phyloP scores from a whole-genome alignment of 1,140 invertebrate genomes.

The Listronotus bonariensis region DNA sequence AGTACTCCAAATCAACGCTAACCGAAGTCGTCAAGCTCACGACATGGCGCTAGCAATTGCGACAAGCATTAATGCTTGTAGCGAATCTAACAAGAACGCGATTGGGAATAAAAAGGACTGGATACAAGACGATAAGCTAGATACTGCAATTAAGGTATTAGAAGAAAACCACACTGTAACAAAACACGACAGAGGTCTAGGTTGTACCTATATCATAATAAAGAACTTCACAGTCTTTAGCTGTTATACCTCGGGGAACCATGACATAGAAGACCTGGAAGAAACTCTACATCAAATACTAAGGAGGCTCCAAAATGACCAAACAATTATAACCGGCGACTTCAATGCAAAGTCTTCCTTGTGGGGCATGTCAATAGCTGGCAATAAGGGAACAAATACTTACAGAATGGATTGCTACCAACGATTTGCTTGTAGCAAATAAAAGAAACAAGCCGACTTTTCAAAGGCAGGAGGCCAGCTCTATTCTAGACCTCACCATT shows the following conservation, averaged over 20 bases:
- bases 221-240: constrained; percentile 4
- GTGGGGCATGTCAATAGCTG: neutral
- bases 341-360: constrained; percentile 13
- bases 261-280: constrained; percentile 5
- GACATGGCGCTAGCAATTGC: no score
- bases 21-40: no score
- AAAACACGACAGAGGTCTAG: neutral
- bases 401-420: no score
- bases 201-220: neutral
- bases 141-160: constrained; percentile 9
- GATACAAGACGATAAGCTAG: neutral
- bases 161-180: neutral
- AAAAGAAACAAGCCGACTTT: no score
- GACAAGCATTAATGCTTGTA: no score
- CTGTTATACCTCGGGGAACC: constrained; percentile 14
- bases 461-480: no score
- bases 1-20: no score
- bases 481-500: no score
- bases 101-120: neutral
- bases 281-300: neutral
- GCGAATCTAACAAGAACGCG: no score
- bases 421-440: no score
- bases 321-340: constrained; percentile 1
- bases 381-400: no score
- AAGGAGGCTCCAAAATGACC: neutral